Evolutionary conservation across 1,140 invertebrate species (phyloP), one percentile per base, ranked within the genome.

Genomic region (Camponotus floridanus): DNA sequence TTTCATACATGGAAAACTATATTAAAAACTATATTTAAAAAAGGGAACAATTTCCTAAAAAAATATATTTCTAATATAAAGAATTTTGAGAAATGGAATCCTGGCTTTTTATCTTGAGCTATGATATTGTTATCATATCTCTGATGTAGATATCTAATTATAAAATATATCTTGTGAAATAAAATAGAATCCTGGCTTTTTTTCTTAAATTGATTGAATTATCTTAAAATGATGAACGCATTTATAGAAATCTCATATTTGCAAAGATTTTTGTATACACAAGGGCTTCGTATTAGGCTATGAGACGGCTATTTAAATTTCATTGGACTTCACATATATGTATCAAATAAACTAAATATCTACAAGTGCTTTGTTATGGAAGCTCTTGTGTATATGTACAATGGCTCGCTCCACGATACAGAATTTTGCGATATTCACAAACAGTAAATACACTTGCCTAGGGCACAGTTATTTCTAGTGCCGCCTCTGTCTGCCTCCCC

Each of bases 371-470:
- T 45, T 80, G 39, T 70, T 18, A 18, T 13, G 26, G 68, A 73
- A 74, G 42, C 51, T 65, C 36, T 71, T 57, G 36, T 48, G 31
- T 18, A 7, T 61, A 48, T 18, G 13, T 61, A 48, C 39, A 59
- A 45, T 45, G 0, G n/a, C 39, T 73, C 13, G 55, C 26, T 68
- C 45, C 31, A 74, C 73, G 39, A 83, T 74, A 9, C 26, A 70
- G 21, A 57, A n/a, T 2, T n/a, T 45, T 11, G 18, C 33, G 7
- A 11, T 74, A 83, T 74, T 74, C 55, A 73, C 48, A n/a, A 61
- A 26, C n/a, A 74, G 39, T 36, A 61, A 81, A 73, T 73, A 81
- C 15, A 9, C 68, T 71, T 73, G 68, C 55, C n/a, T 74, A 48
- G 55, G 79, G 79, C 68, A 83, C 39, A 8, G 18, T 21, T 61